Evolutionary conservation across 2,113 vertebrate genomes (phyloP).

Genomic region (Apteryx owenii): DNA sequence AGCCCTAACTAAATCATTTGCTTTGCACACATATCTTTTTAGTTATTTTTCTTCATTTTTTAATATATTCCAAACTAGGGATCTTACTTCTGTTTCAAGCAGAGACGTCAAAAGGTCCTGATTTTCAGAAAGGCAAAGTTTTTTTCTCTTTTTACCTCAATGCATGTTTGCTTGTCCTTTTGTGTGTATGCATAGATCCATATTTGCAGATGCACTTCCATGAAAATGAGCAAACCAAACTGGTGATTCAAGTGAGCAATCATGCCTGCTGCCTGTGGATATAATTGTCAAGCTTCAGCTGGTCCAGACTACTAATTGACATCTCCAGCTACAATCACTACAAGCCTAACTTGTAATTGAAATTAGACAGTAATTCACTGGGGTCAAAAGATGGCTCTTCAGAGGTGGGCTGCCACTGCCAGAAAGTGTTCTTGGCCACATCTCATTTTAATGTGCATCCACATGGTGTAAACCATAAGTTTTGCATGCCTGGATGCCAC

Average conservation of each 20-base stretch:
- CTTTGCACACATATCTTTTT: background rate
- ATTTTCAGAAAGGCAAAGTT: background rate
- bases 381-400: background rate
- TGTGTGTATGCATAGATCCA: rapidly evolving
- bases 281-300: background rate
- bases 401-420: background rate
- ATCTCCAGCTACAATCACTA: background rate
- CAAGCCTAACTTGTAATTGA: background rate
- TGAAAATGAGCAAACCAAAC: background rate
- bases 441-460: background rate
- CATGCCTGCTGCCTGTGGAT: background rate
- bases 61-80: background rate
- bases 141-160: background rate
- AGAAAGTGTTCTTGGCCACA: background rate
- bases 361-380: background rate
- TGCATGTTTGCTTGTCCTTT: background rate
- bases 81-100: background rate
- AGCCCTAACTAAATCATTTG: background rate
- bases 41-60: background rate
- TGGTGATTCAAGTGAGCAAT: background rate
- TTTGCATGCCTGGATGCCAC: background rate
- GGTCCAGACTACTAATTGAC: background rate
- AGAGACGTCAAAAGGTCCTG: background rate
- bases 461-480: background rate
- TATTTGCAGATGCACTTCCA: background rate